Evolutionary conservation across 2,113 vertebrate genomes (phyloP), one percentile per base, ranked within the genome.

Genomic region (Hepsetus odoe): DNA sequence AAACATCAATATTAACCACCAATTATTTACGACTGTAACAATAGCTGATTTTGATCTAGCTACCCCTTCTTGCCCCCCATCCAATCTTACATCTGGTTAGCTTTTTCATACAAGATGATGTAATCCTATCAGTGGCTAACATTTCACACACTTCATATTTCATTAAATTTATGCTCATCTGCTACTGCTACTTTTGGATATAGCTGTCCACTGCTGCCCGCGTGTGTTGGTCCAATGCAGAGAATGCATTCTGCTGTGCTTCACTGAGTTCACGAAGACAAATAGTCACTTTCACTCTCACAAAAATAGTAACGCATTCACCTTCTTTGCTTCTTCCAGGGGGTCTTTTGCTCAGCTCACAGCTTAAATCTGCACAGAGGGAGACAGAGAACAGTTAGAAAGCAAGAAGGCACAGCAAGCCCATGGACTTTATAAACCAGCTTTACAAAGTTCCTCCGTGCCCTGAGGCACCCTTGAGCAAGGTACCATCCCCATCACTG

Each of bases 261-360:
- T n/a, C n/a, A n/a, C n/a, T n/a, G n/a, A n/a, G n/a, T n/a, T n/a
- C n/a, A n/a, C n/a, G n/a, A n/a, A n/a, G n/a, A n/a, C n/a, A n/a
- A n/a, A n/a, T n/a, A n/a, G n/a, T n/a, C n/a, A n/a, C n/a, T n/a
- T n/a, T n/a, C n/a, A n/a, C n/a, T n/a, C n/a, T n/a, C n/a, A n/a
- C n/a, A n/a, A n/a, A n/a, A n/a, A n/a, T n/a, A n/a, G n/a, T n/a
- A n/a, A n/a, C n/a, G n/a, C n/a, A n/a, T n/a, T 91, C 81, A 94
- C 93, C 92, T 82, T 89, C 86, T 16, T 84, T 86, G 80, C 72
- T 91, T 82, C 85, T 91, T 84, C 85, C 86, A 14, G 91, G 89
- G 81, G 91, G 87, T 80, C 86, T 92, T 84, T 89, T 87, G 82
- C 90, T 90, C 80, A 94, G 84, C 83, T 94, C 92, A 80, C 88